Evolutionary conservation across 2,797 vertebrate species (phyloP).

Genomic region (Acanthiza pusilla): DNA sequence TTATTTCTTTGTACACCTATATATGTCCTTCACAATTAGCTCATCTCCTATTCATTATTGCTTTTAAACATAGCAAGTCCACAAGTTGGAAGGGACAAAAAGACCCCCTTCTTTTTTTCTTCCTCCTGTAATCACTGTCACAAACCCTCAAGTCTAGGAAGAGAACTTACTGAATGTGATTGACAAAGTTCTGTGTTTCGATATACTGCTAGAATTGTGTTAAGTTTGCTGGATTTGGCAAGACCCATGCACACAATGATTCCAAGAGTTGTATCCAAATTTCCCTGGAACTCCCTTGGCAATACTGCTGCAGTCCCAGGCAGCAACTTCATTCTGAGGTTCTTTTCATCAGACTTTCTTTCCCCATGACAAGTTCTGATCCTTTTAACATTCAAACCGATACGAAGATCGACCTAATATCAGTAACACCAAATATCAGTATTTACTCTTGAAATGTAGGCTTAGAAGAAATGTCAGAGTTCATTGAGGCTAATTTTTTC

Average conservation of each 20-base stretch:
- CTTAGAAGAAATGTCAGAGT: constrained; percentile 1
- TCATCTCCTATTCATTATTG: neutral
- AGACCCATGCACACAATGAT: neutral
- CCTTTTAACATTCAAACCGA: constrained; percentile 25
- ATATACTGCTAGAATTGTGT: neutral
- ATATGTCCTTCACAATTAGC: neutral
- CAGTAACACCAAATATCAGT: neutral
- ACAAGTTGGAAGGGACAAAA: neutral
- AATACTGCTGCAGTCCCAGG: neutral
- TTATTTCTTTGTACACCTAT: neutral
- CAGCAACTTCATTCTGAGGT: constrained; percentile 22
- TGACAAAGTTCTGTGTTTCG: neutral
- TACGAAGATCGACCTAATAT: neutral
- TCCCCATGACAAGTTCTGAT: neutral
- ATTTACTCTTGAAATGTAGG: constrained; percentile 3
- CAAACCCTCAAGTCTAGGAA: neutral
- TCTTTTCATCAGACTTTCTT: neutral
- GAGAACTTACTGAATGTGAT: neutral
- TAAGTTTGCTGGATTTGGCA: neutral
- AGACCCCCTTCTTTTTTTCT: neutral
- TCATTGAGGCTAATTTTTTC: neutral
- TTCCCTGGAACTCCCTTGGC: neutral
- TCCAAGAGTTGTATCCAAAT: neutral
- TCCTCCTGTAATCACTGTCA: neutral
- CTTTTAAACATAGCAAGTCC: neutral